Conservation (phyloP, 2,797 vertebrate genomes). For the Dipus sagitta region DNA sequence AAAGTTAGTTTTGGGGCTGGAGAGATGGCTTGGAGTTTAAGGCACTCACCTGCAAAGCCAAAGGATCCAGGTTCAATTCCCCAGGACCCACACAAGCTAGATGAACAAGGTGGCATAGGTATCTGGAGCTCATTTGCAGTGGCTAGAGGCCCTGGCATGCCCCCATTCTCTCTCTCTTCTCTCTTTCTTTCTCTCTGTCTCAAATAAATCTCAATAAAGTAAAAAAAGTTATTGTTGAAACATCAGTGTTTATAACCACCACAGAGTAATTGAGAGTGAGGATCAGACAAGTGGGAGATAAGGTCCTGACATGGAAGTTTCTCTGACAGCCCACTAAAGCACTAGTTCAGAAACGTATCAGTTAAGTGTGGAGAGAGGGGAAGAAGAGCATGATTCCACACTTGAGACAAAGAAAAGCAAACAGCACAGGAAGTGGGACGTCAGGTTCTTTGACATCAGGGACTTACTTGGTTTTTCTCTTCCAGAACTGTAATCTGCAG, state of each 20-base stretch:
- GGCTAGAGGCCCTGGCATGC: no score
- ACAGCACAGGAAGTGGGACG: neutral
- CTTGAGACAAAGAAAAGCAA: neutral
- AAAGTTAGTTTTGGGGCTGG: neutral
- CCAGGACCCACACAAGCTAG: no score
- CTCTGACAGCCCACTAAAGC: neutral
- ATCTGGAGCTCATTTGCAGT: no score
- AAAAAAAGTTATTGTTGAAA: no score
- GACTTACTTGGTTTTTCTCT: neutral
- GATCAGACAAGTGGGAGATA: neutral
- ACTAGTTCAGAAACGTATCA: neutral
- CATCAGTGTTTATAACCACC: neutral
- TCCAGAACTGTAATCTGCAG: neutral
- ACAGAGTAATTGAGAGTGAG: neutral
- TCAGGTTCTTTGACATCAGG: neutral
- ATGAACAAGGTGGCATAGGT: no score
- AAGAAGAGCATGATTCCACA: neutral
- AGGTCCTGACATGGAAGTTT: neutral
- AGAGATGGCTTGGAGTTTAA: no score
- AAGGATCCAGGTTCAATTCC: no score
- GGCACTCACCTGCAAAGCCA: no score
- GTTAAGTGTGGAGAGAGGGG: neutral
- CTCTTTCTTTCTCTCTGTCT: no score
- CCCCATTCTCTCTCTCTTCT: no score
- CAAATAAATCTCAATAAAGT: neutral